Evolutionary conservation across 1,140 invertebrate genomes (phyloP).

Genomic region (Zaprionus capensis): DNA sequence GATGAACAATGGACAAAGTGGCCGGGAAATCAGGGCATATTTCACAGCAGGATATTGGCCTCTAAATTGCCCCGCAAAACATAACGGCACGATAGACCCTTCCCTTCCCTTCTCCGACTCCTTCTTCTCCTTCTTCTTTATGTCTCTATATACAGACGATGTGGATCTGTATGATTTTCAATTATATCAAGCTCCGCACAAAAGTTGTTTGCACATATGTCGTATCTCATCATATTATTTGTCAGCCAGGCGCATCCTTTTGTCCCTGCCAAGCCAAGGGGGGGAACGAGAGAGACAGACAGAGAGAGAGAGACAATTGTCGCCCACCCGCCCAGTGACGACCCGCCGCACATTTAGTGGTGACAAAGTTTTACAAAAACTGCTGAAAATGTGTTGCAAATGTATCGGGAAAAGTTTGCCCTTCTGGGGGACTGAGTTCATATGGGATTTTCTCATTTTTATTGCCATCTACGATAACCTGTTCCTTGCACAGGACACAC

Average conservation of each 20-base stretch:
- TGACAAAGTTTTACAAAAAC: conserved; percentile 71
- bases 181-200: conserved; percentile 77
- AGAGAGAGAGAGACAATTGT: conserved; percentile 26
- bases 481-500: conserved; percentile 33
- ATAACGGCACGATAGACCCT: conserved; percentile 39
- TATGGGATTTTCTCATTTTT: conserved; percentile 15
- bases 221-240: conserved; percentile 84
- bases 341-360: conserved; percentile 65
- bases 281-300: not conserved
- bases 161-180: conserved; percentile 68
- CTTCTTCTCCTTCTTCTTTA: not conserved
- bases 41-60: conserved; percentile 84
- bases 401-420: conserved; percentile 40
- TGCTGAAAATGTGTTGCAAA: conserved; percentile 59
- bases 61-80: conserved; percentile 84
- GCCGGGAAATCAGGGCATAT: conserved; percentile 77
- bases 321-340: conserved; percentile 14
- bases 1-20: conserved; percentile 47
- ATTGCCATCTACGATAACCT: conserved; percentile 17
- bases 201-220: conserved; percentile 84
- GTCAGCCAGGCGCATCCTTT: conserved; percentile 75
- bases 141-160: conserved; percentile 4
- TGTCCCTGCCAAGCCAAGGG: conserved; percentile 28
- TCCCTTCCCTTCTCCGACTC: not conserved
- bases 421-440: conserved; percentile 19